These are phyloP conservation scores for Synodontis membranacea DNA, from an alignment of 2,113 vertebrate genomes.

Conservation along the genomic window DNA sequence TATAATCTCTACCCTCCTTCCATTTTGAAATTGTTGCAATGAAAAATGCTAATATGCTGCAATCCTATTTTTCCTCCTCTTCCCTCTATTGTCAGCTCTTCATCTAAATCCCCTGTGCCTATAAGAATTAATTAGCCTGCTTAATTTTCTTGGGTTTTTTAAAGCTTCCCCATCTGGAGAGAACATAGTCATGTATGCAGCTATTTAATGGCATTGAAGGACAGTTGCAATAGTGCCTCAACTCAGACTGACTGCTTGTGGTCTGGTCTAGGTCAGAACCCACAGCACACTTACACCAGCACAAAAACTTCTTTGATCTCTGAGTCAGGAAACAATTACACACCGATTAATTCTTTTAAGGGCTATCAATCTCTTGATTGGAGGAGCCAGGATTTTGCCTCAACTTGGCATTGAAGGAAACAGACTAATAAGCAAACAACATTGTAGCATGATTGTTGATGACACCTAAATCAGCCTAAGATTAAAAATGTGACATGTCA, in stretches of 20 bases:
- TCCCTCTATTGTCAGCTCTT: slow-evolving; percentile 59
- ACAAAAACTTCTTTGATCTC: slow-evolving; percentile 34
- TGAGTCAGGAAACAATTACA: slow-evolving; percentile 48
- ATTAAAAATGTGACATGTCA: slow-evolving; percentile 48
- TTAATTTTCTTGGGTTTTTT: slow-evolving; percentile 91
- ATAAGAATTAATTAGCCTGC: slow-evolving; percentile 99
- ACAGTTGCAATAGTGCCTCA: slow-evolving; percentile 84
- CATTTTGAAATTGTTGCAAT: slow-evolving; percentile 61
- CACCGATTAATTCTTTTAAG: slow-evolving; percentile 55
- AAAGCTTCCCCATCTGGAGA: slow-evolving; percentile 96
- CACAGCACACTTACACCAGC: slow-evolving; percentile 65
- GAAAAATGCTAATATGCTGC: slow-evolving; percentile 77
- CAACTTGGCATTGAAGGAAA: slow-evolving; percentile 54
- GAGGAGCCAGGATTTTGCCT: slow-evolving; percentile 51
- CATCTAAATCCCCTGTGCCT: slow-evolving; percentile 98
- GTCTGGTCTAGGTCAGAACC: slow-evolving; percentile 72
- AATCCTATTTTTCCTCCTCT: slow-evolving; percentile 64
- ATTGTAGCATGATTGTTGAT: slow-evolving; percentile 46
- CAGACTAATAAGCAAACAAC: slow-evolving; percentile 53
- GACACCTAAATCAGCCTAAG: not conserved
- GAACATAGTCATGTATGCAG: slow-evolving; percentile 90
- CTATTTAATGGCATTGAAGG: slow-evolving; percentile 94
- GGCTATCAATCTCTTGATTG: slow-evolving; percentile 53
- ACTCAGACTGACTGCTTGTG: slow-evolving; percentile 60
- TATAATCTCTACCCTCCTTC: slow-evolving; percentile 30